Base-by-base conservation (phyloP, 2,113 vertebrate species). In the Electrona antarctica region DNA sequence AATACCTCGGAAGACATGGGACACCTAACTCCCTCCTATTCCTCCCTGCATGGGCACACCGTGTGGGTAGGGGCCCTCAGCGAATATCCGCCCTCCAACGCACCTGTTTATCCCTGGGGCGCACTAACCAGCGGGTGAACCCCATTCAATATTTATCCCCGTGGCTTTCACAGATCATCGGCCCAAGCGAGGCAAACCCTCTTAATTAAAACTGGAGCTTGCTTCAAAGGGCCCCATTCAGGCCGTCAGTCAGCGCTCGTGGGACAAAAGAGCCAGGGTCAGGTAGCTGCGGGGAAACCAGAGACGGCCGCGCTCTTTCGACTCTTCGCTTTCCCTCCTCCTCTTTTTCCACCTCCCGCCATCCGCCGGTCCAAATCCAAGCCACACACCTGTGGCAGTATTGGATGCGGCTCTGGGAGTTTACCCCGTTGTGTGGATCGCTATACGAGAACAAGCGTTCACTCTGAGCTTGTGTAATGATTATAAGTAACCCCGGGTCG, bases 131-230 rank as follows among this genome's bases (percentile, higher is more conserved):
- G 95, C 93, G 92, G 95, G 95, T 98, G 97, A 99, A 99, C 97
- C 94, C 96, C 41, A 96, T 98, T 97, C 97, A 99, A 98, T 98
- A 99, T 99, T 99, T 98, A 99, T 99, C 96, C 95, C 95, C 84
- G 63, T 88, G 96, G 95, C 97, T 97, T 98, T 98, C 95, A 98
- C 96, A 98, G 97, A 98, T 98, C 96, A 97, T 95, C 94, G 94
- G 83, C 81, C 95, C 94, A 97, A 93, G 96, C 93, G 92, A 96
- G 95, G 96, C 95, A 95, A 98, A 97, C 94, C 87, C 94, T 95
- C 97, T 99, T 99, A 99, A 99, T 99, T 99, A 99, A 91, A 99
- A 96, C 95, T 98, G 96, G 96, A 98, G 94, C 95, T 93, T 81
- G 93, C 96, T 98, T 99, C 97, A 99, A 99, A 99, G 96, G 93